Evolutionary conservation across 1,140 invertebrate genomes (phyloP), one percentile per base, ranked within the genome.

Genomic region (Cotesia glomerata): DNA sequence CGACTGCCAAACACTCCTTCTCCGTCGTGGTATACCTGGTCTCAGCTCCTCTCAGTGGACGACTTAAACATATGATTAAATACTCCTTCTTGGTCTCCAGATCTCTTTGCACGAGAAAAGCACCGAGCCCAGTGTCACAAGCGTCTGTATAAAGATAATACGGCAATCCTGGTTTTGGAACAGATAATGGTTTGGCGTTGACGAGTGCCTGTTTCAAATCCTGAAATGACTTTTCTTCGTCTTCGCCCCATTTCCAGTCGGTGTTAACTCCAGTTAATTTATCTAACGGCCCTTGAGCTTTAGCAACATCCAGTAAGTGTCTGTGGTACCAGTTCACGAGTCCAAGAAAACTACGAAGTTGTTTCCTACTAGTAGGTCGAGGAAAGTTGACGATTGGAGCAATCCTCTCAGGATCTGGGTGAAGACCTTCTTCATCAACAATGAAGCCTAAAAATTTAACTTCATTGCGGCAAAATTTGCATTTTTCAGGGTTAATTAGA

Each of bases 141-240:
- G 69, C 67, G 59, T 74, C 68, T 0, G 75, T 74, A n/a, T 71
- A 72, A 7, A 74, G 32, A 4, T 70, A n/a, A 16, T 39, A 73
- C 0, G 72, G 71, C 8, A 69, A 32, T n/a, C 39, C 13, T 3
- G 70, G 61, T 32, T 11, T 35, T 3, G 66, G 68, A 7, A 67
- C 45, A 52, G 59, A 61, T 8, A 68, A 34, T 32, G 51, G 16
- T n/a, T n/a, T 59, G 7, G 66, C 66, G 16, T 75, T 34, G 8
- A 14, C 18, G 3, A 75, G 36, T 56, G 32, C 58, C 3, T 49
- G 14, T 61, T 75, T 75, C 0, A 74, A 63, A 16, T 66, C 36
- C 3, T 54, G 14, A 36, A 72, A 75, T 2, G 65, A 5, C 8
- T 67, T 54, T 49, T 75, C 36, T 2, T 65, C 51, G 11, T 64